Conservation (phyloP, 1,140 invertebrate species). For the Diploscapter pachys region DNA sequence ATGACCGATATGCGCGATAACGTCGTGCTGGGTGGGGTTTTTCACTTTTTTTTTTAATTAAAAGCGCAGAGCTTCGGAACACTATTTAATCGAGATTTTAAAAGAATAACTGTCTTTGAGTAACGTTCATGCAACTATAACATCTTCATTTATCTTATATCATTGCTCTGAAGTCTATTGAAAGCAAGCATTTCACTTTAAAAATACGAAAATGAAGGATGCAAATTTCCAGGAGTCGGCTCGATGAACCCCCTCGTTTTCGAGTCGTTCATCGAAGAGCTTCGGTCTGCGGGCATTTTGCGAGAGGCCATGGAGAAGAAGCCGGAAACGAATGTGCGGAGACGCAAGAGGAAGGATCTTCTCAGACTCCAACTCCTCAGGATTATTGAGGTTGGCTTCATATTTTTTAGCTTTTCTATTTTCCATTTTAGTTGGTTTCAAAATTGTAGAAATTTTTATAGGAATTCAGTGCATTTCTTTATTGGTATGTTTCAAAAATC, state of each 20-base stretch:
- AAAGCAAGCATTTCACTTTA: too few species aligned
- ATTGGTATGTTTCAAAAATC: too few species aligned
- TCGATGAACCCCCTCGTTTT: conserved; percentile 26
- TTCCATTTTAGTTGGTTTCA: too few species aligned
- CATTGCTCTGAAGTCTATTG: too few species aligned
- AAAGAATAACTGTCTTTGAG: too few species aligned
- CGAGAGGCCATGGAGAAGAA: conserved; percentile 95
- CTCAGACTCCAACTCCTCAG: conserved; percentile 75
- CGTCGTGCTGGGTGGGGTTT: conserved; percentile 73
- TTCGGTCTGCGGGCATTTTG: conserved; percentile 73
- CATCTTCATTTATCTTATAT: too few species aligned
- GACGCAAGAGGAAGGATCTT: conserved; percentile 78
- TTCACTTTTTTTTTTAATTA: not conserved
- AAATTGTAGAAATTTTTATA: too few species aligned
- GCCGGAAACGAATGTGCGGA: conserved; percentile 83
- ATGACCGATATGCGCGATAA: conserved; percentile 84
- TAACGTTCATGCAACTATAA: too few species aligned
- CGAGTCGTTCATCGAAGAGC: conserved; percentile 87
- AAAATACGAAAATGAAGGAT: too few species aligned
- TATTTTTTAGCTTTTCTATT: too few species aligned
- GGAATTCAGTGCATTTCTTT: too few species aligned
- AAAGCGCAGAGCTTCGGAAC: not conserved
- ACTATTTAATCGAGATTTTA: too few species aligned
- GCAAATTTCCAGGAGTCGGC: conserved; percentile 14
- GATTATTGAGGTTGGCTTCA: conserved; percentile 44